These are phyloP conservation scores for Axea sp. DNA, from an alignment of 2,888 invertebrate species.

Conservation along the genomic window DNA sequence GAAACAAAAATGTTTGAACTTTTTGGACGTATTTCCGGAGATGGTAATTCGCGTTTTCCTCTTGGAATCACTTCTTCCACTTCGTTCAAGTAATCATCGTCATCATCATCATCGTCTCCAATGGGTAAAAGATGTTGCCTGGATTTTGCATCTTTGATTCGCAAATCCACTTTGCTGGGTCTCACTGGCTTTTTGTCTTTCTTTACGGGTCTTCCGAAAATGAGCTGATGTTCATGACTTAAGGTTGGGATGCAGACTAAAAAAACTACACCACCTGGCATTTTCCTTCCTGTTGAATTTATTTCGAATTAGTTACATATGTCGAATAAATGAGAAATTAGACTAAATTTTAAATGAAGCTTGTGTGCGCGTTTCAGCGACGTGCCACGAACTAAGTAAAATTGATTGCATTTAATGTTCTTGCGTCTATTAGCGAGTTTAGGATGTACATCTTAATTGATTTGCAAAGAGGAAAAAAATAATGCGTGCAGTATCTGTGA, in stretches of 20 bases:
- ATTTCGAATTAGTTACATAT: background rate
- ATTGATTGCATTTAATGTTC: slow-evolving; percentile 43
- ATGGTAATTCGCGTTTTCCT: slow-evolving; percentile 6
- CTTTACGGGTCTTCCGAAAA: slow-evolving; percentile 78
- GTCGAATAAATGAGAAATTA: slow-evolving; percentile 1
- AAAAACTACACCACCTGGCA: slow-evolving; percentile 83
- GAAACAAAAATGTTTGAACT: slow-evolving; percentile 81
- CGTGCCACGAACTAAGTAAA: slow-evolving; percentile 37
- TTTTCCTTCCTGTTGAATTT: slow-evolving; percentile 53
- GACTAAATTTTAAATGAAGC: slow-evolving; percentile 14
- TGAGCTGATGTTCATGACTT: slow-evolving; percentile 83
- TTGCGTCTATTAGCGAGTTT: slow-evolving; percentile 55
- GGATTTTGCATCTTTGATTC: slow-evolving; percentile 68
- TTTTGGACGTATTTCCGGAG: slow-evolving; percentile 60
- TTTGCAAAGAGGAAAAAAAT: slow-evolving; percentile 45
- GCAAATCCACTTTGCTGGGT: slow-evolving; percentile 69
- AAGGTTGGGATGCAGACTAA: slow-evolving; percentile 85
- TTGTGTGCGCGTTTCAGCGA: slow-evolving; percentile 16
- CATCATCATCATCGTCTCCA: slow-evolving; percentile 64
- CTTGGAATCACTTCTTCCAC: slow-evolving; percentile 14
- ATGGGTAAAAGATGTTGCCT: slow-evolving; percentile 65
- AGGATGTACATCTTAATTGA: slow-evolving; percentile 56
- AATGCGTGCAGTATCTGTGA: slow-evolving; percentile 7
- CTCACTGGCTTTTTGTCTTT: slow-evolving; percentile 65
- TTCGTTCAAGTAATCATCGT: slow-evolving; percentile 51